phyloP scores from a whole-genome alignment of 2,113 vertebrate genomes.

The Tetrax tetrax region DNA sequence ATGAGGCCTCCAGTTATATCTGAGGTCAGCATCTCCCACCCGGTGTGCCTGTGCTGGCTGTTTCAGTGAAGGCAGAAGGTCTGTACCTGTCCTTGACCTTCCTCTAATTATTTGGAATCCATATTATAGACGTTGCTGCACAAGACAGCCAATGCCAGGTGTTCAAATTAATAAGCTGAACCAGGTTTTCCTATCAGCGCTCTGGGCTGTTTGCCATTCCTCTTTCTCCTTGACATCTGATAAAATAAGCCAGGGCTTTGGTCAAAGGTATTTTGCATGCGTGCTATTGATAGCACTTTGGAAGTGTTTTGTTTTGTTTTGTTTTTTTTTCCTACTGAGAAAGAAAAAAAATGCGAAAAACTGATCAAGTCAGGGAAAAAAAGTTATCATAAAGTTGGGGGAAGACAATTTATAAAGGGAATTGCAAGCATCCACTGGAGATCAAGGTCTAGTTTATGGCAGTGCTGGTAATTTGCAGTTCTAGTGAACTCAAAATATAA shows the following conservation, averaged over 20 bases:
- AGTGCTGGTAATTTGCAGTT: not conserved
- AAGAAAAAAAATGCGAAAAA: not conserved
- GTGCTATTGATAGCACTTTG: not conserved
- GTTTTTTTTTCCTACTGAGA: not conserved
- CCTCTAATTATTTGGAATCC: slow-evolving; percentile 67
- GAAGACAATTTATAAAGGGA: not conserved
- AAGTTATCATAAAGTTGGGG: not conserved
- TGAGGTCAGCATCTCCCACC: slow-evolving; percentile 21
- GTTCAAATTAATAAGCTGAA: slow-evolving; percentile 67
- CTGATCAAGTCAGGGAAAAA: not conserved
- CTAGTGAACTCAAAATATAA: not conserved
- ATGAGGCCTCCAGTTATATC: not conserved
- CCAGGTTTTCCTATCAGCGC: slow-evolving; percentile 41
- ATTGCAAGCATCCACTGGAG: not conserved
- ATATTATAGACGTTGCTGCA: slow-evolving; percentile 32
- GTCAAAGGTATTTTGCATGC: slow-evolving; percentile 2
- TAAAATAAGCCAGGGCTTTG: slow-evolving; percentile 27
- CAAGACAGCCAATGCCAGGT: slow-evolving; percentile 40
- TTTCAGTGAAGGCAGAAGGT: slow-evolving; percentile 15
- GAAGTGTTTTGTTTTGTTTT: not conserved
- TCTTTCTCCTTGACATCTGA: slow-evolving; percentile 35
- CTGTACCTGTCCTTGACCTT: slow-evolving; percentile 36
- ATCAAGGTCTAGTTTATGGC: not conserved
- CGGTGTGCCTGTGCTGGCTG: not conserved
- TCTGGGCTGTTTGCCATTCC: slow-evolving; percentile 59